Conservation (phyloP, 2,888 invertebrate species). For the Cheilosia soror region DNA sequence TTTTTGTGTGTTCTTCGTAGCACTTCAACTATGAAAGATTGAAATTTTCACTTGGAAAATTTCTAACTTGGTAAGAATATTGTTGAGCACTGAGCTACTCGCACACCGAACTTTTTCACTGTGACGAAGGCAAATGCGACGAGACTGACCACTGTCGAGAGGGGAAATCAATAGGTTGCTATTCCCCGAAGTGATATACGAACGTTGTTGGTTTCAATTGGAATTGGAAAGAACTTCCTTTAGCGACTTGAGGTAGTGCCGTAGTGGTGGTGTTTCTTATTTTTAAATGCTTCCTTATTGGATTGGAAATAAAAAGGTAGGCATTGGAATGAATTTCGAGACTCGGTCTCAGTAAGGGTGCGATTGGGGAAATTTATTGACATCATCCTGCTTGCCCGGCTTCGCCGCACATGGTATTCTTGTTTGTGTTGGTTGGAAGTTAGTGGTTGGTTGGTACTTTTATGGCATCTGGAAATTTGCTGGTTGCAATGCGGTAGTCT, state of each 20-base stretch:
- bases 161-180: constrained; percentile 59
- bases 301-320: constrained; percentile 16
- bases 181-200: constrained; percentile 27
- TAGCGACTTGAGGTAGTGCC: background rate
- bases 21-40: constrained; percentile 21
- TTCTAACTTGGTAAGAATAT: constrained; percentile 17
- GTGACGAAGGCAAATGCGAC: constrained; percentile 53
- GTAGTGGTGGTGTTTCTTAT: background rate
- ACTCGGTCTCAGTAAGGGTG: constrained; percentile 31
- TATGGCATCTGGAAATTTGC: constrained; percentile 32
- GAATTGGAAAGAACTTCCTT: constrained; percentile 19
- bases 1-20: constrained; percentile 5
- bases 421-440: background rate
- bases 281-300: constrained; percentile 13
- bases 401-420: constrained; percentile 2
- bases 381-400: constrained; percentile 8
- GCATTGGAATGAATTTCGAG: constrained; percentile 34
- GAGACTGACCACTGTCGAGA: constrained; percentile 57
- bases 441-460: constrained; percentile 30
- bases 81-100: constrained; percentile 50
- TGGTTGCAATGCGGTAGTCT: constrained; percentile 49
- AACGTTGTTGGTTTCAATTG: constrained; percentile 16
- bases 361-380: constrained; percentile 29
- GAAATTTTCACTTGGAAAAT: constrained; percentile 30
- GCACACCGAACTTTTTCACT: constrained; percentile 60